Base-by-base conservation (phyloP, 2,113 vertebrate genomes). In the Hippocampus mohnikei region DNA sequence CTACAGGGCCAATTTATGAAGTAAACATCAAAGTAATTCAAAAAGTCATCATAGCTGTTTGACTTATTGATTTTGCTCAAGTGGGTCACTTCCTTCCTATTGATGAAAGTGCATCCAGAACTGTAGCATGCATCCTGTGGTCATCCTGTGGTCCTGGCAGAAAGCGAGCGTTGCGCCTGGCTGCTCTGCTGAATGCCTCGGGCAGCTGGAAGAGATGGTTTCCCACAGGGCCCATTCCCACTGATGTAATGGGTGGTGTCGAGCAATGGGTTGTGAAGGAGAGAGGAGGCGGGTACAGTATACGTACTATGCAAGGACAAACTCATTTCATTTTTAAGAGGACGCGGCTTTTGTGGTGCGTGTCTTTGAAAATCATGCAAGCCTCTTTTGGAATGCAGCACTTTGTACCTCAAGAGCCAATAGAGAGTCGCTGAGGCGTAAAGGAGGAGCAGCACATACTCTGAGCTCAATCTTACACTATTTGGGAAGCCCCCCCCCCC, bases 51-150 rank as follows among this genome's bases (percentile, higher is more conserved):
- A 85, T 78, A 10, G 69, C 76, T 81, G 73, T 79, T 87, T 81
- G 86, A 87, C 81, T 79, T 80, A 90, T 90, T 85, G 86, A 87
- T 87, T 87, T 73, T 76, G 41, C 64, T 73, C 3, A 75, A 79
- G 71, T 63, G 75, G 71, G 42, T 55, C 78, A 83, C 78, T 44
- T 68, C 69, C 27, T 18, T 78, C 29, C 79, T 71, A 67, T 67
- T 75, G 67, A 40, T 73, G 74, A 78, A 66, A 75, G 46, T 81
- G 64, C 69, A 69, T 81, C 75, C 67, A 75, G 80, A 82, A 76
- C 70, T 48, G 8, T 2, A 25, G 18, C 42, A 46, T 18, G n/a
- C 42, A 27, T 25, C 15, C 67, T 74, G 71, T 65, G 15, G 52
- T 62, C 56, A 69, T 75, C 59, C 79, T 69, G 67, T 78, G 67